A percentile compares a stretch with the other conserved stretches of the same genome.
Conservation (phyloP, 1,140 invertebrate species). For the Melitaea cinxia region DNA sequence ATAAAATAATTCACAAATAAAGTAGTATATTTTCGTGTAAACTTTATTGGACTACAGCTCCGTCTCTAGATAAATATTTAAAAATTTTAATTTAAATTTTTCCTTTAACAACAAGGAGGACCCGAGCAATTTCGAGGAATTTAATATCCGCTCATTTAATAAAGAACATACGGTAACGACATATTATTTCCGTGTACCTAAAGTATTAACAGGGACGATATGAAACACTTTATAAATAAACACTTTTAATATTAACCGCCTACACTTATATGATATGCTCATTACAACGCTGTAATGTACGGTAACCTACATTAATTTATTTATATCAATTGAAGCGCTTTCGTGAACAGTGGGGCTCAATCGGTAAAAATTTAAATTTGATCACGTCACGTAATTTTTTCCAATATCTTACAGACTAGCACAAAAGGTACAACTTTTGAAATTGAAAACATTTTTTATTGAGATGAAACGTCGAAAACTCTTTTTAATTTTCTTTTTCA, state of each 20-base stretch:
- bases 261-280: constrained; percentile 2
- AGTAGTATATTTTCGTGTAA: neutral
- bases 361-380: too few species aligned
- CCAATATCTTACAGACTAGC: too few species aligned
- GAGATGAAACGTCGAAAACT: too few species aligned
- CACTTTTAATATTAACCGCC: constrained; percentile 20
- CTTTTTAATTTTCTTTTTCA: too few species aligned
- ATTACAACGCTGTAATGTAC: constrained; percentile 41
- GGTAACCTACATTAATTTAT: too few species aligned
- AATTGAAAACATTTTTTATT: too few species aligned
- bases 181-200: constrained; percentile 33
- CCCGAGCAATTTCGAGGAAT: constrained; percentile 28
- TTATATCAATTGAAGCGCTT: too few species aligned
- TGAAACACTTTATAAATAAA: constrained; percentile 12
- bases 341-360: too few species aligned
- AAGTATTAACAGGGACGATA: constrained; percentile 32
- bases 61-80: constrained; percentile 20
- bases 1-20: neutral
- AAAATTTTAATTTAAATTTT: constrained; percentile 31
- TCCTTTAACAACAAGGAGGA: constrained; percentile 21
- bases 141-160: constrained; percentile 37
- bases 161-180: constrained; percentile 31
- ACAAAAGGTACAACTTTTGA: too few species aligned
- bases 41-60: neutral
- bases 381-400: too few species aligned